Evolutionary conservation across 2,797 vertebrate species (phyloP).

Genomic region (Ceryle rudis): DNA sequence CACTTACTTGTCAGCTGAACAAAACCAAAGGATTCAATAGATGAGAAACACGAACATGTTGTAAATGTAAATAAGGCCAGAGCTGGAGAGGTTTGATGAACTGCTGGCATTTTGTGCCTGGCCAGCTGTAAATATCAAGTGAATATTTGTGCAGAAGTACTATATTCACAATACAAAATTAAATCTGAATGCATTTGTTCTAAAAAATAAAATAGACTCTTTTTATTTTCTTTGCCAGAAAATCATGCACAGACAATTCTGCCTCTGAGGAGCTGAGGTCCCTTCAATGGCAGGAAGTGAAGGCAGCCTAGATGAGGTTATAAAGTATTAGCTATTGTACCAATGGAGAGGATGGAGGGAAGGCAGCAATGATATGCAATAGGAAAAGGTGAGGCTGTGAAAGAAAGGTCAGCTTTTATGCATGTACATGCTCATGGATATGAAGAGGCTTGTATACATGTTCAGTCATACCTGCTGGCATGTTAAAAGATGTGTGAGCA

Average conservation of each 20-base stretch:
- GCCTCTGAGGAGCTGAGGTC: neutral
- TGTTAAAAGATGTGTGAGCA: neutral
- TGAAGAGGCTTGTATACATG: neutral
- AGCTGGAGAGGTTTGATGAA: neutral
- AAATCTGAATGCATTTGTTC: constrained; percentile 12
- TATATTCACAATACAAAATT: neutral
- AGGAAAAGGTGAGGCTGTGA: neutral
- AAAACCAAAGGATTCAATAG: neutral
- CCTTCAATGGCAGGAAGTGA: neutral
- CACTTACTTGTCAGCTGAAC: constrained; percentile 18
- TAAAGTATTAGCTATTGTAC: neutral
- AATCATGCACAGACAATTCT: neutral
- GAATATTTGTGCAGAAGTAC: constrained; percentile 1
- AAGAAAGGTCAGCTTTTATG: neutral
- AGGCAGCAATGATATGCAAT: neutral
- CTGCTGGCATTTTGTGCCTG: neutral
- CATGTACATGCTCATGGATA: neutral
- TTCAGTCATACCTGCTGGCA: neutral
- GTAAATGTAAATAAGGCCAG: constrained; percentile 21
- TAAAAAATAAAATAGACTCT: neutral
- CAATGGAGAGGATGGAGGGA: neutral
- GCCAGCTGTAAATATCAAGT: neutral
- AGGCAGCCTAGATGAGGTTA: neutral
- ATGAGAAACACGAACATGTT: neutral
- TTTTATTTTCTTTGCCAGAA: constrained; percentile 6